Conservation (phyloP, 2,888 invertebrate species). For the Cryptus viduatorius region DNA sequence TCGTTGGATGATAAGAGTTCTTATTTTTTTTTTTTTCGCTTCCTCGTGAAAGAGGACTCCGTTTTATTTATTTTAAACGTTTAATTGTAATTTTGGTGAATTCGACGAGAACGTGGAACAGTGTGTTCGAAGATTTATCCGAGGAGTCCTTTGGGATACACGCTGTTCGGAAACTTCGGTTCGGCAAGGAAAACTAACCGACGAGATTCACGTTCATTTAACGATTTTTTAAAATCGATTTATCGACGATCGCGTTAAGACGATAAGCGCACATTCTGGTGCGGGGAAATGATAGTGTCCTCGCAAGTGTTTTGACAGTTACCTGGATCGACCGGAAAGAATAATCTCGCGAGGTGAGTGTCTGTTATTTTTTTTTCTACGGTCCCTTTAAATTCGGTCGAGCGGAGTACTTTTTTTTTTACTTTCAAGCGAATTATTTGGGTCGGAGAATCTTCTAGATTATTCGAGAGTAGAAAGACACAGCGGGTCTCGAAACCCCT, state of each 20-base stretch:
- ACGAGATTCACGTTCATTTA: neutral
- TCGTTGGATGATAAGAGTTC: slow-evolving; percentile 10
- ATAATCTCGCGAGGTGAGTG: slow-evolving; percentile 65
- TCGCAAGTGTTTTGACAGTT: slow-evolving; percentile 81
- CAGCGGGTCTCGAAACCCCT: neutral
- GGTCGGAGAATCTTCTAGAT: slow-evolving; percentile 58
- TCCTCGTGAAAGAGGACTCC: too few relatives aligned
- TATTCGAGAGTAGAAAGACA: slow-evolving; percentile 11
- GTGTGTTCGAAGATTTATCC: slow-evolving; percentile 12
- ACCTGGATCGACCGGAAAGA: slow-evolving; percentile 62
- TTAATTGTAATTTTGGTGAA: slow-evolving; percentile 27
- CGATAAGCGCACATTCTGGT: slow-evolving; percentile 44
- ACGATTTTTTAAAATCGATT: neutral
- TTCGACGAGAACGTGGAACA: slow-evolving; percentile 36
- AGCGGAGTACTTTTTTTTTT: neutral
- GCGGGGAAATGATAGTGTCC: slow-evolving; percentile 79
- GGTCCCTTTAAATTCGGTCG: neutral
- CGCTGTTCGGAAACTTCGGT: neutral
- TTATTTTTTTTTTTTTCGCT: neutral
- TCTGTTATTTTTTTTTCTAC: slow-evolving; percentile 13
- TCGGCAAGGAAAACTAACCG: neutral
- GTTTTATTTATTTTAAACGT: neutral
- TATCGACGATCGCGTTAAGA: slow-evolving; percentile 20
- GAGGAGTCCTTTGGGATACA: slow-evolving; percentile 9
- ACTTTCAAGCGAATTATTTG: neutral